Percentiles rank a stretch among this genome's conserved stretches.
phyloP scores from a whole-genome alignment of 2,888 invertebrate species.

The Hemithea aestivaria region DNA sequence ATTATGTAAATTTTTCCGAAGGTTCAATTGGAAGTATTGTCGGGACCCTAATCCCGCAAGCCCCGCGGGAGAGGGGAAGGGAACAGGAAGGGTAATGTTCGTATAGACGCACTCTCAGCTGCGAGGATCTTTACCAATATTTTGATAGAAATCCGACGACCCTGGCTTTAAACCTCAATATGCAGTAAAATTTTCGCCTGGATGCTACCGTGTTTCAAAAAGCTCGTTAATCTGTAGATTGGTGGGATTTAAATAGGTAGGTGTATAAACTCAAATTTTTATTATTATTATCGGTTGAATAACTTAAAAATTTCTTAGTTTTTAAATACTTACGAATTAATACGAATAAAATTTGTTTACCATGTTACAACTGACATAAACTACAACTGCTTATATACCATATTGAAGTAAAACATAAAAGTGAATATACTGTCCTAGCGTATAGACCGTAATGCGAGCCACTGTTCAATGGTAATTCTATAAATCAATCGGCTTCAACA shows the following conservation, averaged over 20 bases:
- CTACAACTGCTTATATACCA: too few species aligned
- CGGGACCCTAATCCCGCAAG: slow-evolving; percentile 44
- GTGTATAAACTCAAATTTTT: too few species aligned
- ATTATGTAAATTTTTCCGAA: slow-evolving; percentile 52
- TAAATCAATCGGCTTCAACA: slow-evolving; percentile 52
- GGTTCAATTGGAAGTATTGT: slow-evolving; percentile 49
- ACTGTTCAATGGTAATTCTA: slow-evolving; percentile 53
- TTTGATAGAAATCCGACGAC: slow-evolving; percentile 1
- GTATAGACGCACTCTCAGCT: slow-evolving; percentile 27
- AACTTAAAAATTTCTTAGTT: too few species aligned
- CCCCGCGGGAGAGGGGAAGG: slow-evolving; percentile 29
- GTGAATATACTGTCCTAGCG: not conserved
- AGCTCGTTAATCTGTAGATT: too few species aligned
- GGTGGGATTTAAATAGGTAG: too few species aligned
- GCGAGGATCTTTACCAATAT: slow-evolving; percentile 15
- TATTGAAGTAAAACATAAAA: not conserved
- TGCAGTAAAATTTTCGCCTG: too few species aligned
- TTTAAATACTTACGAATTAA: too few species aligned
- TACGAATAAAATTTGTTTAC: too few species aligned
- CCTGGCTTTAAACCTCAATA: too few species aligned
- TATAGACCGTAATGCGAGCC: slow-evolving; percentile 14
- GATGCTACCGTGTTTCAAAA: too few species aligned
- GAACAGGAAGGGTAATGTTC: slow-evolving; percentile 16
- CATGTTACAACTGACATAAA: too few species aligned
- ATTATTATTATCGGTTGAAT: too few species aligned